A percentile compares a stretch with the other conserved stretches of the same genome.
phyloP scores from a whole-genome alignment of 2,113 vertebrate species.

The Oncorhynchus masou region DNA sequence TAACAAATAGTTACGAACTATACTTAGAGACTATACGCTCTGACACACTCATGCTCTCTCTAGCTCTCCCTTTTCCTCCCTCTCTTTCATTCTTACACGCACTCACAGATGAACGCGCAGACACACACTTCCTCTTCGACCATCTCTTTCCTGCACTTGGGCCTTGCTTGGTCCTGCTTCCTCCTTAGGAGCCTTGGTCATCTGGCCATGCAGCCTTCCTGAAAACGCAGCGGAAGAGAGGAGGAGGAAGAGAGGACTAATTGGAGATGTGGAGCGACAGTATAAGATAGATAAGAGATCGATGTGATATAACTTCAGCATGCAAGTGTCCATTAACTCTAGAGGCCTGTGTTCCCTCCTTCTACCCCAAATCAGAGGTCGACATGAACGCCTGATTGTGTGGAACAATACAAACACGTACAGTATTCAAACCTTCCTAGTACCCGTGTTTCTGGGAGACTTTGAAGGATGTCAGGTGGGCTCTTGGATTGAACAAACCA shows the following conservation, averaged over 20 bases:
- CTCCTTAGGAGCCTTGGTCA: constrained; percentile 42
- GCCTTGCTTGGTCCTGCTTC: constrained; percentile 25
- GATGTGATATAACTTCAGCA: constrained; percentile 51
- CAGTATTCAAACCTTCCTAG: constrained; percentile 16
- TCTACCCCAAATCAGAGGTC: constrained; percentile 50
- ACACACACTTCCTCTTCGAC: constrained; percentile 31
- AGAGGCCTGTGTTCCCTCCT: constrained; percentile 23
- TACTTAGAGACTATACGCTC: background rate
- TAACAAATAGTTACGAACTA: background rate
- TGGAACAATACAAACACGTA: constrained; percentile 9
- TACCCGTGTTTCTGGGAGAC: constrained; percentile 10
- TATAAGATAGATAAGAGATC: constrained; percentile 52
- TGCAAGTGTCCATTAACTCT: constrained; percentile 39
- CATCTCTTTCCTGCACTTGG: constrained; percentile 39
- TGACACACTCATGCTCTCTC: background rate
- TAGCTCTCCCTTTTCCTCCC: background rate
- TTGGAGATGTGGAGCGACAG: constrained; percentile 43
- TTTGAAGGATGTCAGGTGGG: constrained; percentile 41
- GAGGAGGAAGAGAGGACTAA: constrained; percentile 49
- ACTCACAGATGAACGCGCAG: background rate
- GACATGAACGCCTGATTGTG: constrained; percentile 32
- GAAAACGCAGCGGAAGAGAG: constrained; percentile 43
- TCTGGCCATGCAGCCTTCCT: constrained; percentile 49
- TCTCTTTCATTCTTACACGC: constrained; percentile 5
- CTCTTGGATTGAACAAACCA: constrained; percentile 59